phyloP scores from a whole-genome alignment of 2,888 invertebrate genomes.

The Cenopis cana region DNA sequence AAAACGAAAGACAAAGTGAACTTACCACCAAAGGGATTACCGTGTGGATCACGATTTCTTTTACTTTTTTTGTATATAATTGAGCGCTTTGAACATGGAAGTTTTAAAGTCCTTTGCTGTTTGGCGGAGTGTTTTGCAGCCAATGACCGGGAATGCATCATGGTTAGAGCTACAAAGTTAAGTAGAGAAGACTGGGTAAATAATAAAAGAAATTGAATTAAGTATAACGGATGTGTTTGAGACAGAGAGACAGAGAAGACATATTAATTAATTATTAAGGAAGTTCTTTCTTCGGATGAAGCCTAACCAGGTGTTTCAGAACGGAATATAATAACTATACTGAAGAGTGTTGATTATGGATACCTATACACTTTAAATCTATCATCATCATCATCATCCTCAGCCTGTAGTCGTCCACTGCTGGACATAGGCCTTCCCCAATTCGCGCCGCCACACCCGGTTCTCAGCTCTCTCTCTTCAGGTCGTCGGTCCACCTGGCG shows the following conservation, averaged over 20 bases:
- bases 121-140: slow-evolving; percentile 41
- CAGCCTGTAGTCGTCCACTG: no score
- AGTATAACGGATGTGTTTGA: no score
- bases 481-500: no score
- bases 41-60: slow-evolving; percentile 40
- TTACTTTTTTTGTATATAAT: slow-evolving; percentile 43
- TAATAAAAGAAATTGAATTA: not conserved
- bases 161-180: slow-evolving; percentile 3
- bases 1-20: slow-evolving; percentile 44
- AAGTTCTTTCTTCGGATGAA: not conserved
- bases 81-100: slow-evolving; percentile 42
- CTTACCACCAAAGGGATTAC: slow-evolving; percentile 42
- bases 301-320: not conserved
- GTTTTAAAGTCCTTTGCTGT: slow-evolving; percentile 44
- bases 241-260: no score
- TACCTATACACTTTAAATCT: not conserved
- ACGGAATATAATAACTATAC: not conserved
- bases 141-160: slow-evolving; percentile 39
- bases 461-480: no score
- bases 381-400: no score
- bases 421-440: no score
- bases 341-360: no score
- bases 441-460: no score
- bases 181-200: slow-evolving; percentile 1
- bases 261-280: no score